Evolutionary conservation across 2,797 vertebrate genomes (phyloP).

Genomic region (Tolypeutes matacus): DNA sequence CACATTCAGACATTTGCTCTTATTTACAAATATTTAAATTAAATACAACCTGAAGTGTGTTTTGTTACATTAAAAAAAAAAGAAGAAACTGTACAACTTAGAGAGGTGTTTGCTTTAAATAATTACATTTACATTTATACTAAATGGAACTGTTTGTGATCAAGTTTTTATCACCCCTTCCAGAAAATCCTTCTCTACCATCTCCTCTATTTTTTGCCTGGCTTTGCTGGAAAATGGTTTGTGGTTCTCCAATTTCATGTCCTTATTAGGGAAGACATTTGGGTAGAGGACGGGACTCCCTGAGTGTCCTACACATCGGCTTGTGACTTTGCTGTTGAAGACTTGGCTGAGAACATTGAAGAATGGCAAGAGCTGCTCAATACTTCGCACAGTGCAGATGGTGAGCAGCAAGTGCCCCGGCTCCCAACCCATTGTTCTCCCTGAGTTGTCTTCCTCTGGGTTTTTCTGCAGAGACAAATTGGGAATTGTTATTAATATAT

Average conservation of each 20-base stretch:
- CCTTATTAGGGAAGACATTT: conserved; percentile 91
- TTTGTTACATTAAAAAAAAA: conserved; percentile 92
- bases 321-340: conserved; percentile 97
- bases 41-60: conserved; percentile 93
- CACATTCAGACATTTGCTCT: conserved; percentile 91
- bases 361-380: conserved; percentile 98
- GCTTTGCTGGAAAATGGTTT: conserved; percentile 97
- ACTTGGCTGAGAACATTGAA: conserved; percentile 98
- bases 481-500: conserved; percentile 20
- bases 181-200: conserved; percentile 99
- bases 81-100: conserved; percentile 85
- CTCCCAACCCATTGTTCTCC: conserved; percentile 94
- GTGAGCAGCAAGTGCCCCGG: conserved; percentile 96
- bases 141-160: conserved; percentile 84
- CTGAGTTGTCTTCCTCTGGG: conserved; percentile 95
- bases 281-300: conserved; percentile 90
- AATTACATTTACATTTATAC: conserved; percentile 82
- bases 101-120: conserved; percentile 83
- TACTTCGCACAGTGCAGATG: conserved; percentile 95
- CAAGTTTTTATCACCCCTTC: conserved; percentile 98
- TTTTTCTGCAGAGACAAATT: conserved; percentile 92
- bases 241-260: conserved; percentile 96
- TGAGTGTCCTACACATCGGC: conserved; percentile 91
- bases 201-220: conserved; percentile 98
- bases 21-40: conserved; percentile 98